phyloP scores from a whole-genome alignment of 2,797 vertebrate species.

The Gouania willdenowi region DNA sequence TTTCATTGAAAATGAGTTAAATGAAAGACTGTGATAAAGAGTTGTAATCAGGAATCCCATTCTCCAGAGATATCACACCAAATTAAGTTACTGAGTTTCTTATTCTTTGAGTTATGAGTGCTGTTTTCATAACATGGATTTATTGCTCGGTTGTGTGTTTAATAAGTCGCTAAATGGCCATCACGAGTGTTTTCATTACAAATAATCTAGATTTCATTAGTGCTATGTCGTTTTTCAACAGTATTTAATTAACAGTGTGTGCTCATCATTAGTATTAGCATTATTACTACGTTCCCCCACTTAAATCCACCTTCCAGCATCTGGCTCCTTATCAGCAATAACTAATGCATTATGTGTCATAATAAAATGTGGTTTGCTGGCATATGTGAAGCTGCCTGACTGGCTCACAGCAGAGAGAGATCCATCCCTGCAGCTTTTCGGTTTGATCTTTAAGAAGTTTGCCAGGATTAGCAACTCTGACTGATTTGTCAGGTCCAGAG shows the following conservation, averaged over 20 bases:
- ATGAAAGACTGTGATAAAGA: conserved; percentile 36
- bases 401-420: too few species aligned
- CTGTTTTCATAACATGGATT: conserved; percentile 16
- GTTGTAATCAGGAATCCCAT: conserved; percentile 46
- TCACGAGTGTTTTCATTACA: conserved; percentile 22
- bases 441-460: too few species aligned
- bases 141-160: conserved; percentile 17
- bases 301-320: conserved; percentile 8
- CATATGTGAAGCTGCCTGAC: too few species aligned
- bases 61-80: conserved; percentile 24
- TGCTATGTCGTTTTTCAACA: conserved; percentile 3
- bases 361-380: too few species aligned
- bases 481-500: too few species aligned
- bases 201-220: conserved; percentile 12
- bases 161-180: conserved; percentile 20
- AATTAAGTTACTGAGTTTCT: conserved; percentile 47
- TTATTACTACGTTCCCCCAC: conserved; percentile 15
- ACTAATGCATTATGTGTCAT: conserved; percentile 10
- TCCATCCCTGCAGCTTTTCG: too few species aligned
- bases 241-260: conserved; percentile 9
- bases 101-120: conserved; percentile 17
- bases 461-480: too few species aligned
- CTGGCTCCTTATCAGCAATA: conserved; percentile 10
- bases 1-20: conserved; percentile 51
- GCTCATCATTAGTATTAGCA: conserved; percentile 24